A percentile compares a stretch with the other conserved stretches of the same genome.
Conservation (phyloP, 1,140 invertebrate genomes). For the Drosophila prosaltans region DNA sequence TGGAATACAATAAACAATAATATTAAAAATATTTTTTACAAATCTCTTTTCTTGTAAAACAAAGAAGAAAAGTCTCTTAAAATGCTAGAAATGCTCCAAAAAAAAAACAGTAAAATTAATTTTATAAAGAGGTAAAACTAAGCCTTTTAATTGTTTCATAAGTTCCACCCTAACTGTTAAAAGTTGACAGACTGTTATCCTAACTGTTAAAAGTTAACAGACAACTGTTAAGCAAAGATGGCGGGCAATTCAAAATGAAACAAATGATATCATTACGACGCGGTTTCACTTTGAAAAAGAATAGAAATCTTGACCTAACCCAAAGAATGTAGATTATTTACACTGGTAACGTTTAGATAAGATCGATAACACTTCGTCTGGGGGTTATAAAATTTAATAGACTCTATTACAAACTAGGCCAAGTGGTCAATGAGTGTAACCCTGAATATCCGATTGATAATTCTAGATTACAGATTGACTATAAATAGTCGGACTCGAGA, state of each 20-base stretch:
- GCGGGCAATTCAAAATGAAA: background rate
- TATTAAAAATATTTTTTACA: background rate
- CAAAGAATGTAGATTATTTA: slow-evolving; percentile 20
- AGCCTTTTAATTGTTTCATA: background rate
- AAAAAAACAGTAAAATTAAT: too few species aligned
- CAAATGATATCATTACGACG: too few species aligned
- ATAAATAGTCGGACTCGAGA: slow-evolving; percentile 27
- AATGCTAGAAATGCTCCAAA: too few species aligned
- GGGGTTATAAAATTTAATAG: slow-evolving; percentile 38
- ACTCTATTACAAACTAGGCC: slow-evolving; percentile 55
- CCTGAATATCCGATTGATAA: slow-evolving; percentile 40
- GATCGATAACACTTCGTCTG: slow-evolving; percentile 29
- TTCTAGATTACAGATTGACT: slow-evolving; percentile 20
- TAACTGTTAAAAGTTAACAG: background rate
- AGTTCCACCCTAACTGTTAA: background rate
- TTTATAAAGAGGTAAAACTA: too few species aligned
- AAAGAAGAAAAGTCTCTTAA: too few species aligned
- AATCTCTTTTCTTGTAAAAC: too few species aligned
- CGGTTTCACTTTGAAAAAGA: slow-evolving; percentile 7
- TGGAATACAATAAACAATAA: too few species aligned
- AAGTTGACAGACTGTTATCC: background rate
- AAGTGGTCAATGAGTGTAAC: slow-evolving; percentile 58
- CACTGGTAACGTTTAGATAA: slow-evolving; percentile 43
- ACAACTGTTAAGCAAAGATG: background rate
- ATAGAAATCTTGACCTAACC: slow-evolving; percentile 4